phyloP scores from a whole-genome alignment of 2,113 vertebrate species.

The Eudyptes chrysolophus region DNA sequence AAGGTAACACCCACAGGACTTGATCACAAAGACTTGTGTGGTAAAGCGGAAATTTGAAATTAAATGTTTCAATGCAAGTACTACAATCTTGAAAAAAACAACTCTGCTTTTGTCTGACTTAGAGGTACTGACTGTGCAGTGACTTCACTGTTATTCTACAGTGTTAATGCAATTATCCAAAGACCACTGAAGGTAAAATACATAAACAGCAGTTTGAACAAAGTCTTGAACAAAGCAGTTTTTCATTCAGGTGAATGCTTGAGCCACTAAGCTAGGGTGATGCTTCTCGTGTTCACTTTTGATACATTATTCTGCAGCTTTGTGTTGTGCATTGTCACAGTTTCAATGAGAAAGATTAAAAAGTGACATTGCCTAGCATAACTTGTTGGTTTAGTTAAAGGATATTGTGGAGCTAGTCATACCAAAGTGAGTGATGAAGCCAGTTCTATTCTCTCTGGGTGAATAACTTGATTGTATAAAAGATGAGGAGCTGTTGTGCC shows the following conservation, averaged over 20 bases:
- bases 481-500: neutral
- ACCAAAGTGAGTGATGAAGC: neutral
- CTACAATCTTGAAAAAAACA: neutral
- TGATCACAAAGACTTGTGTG: neutral
- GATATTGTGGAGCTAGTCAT: neutral
- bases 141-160: neutral
- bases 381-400: neutral
- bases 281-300: neutral
- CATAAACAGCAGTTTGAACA: neutral
- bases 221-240: neutral
- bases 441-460: neutral
- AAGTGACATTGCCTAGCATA: neutral
- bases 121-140: neutral
- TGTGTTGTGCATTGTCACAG: neutral
- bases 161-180: neutral
- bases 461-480: neutral
- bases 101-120: neutral
- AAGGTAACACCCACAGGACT: neutral
- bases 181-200: neutral
- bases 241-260: neutral
- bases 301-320: neutral
- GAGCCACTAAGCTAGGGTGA: neutral
- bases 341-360: neutral
- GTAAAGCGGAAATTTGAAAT: neutral
- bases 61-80: neutral